A percentile compares a stretch with the other conserved stretches of the same genome.
phyloP scores from a whole-genome alignment of 2,797 vertebrate genomes.

The Novumbra hubbsi region DNA sequence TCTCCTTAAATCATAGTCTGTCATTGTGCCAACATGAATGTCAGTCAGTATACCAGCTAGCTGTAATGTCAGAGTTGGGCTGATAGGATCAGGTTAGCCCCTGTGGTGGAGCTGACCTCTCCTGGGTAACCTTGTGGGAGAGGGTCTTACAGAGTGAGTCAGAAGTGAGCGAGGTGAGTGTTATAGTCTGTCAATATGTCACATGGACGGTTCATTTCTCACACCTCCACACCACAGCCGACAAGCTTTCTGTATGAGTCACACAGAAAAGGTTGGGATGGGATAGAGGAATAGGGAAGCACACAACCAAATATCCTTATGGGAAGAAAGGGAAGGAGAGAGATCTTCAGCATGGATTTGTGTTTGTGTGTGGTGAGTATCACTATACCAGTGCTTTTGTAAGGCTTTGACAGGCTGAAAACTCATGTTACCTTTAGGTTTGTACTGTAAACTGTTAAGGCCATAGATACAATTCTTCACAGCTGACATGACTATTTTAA shows the following conservation, averaged over 20 bases:
- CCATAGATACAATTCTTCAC: not conserved
- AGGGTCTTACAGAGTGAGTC: constrained; percentile 52
- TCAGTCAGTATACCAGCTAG: not conserved
- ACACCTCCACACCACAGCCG: constrained; percentile 25
- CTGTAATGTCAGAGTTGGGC: not conserved
- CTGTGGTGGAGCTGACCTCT: constrained; percentile 17
- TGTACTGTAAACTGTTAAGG: not conserved
- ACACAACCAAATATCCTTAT: not conserved
- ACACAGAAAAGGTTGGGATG: not conserved
- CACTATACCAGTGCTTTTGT: not conserved
- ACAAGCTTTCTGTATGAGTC: constrained; percentile 18
- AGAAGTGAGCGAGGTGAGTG: constrained; percentile 52
- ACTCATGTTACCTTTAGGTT: not conserved
- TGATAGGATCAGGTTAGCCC: not conserved
- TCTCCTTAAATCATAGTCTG: not conserved
- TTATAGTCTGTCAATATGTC: constrained; percentile 24
- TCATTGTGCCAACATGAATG: not conserved
- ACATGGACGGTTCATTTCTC: constrained; percentile 47
- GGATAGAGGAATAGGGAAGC: not conserved
- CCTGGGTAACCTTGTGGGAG: constrained; percentile 44
- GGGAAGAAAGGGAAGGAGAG: not conserved
- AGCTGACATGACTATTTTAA: not conserved
- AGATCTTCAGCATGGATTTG: not conserved
- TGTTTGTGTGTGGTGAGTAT: constrained; percentile 4
- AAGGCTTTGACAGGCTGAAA: not conserved